A percentile compares a stretch with the other conserved stretches of the same genome.
phyloP scores from a whole-genome alignment of 2,888 invertebrate species.

The Eupithecia tripunctaria region DNA sequence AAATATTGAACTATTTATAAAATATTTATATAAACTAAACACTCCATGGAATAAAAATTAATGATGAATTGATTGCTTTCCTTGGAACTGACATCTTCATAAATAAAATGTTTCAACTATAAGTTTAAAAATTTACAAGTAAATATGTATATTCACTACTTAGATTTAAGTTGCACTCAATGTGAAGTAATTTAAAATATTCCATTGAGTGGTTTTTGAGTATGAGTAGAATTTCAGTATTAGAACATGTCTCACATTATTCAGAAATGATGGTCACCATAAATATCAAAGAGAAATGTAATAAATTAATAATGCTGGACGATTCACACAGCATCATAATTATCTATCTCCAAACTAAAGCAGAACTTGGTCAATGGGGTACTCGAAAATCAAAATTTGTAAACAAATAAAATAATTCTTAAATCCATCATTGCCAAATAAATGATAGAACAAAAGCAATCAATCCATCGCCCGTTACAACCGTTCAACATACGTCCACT shows the following conservation, averaged over 20 bases:
- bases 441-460: slow-evolving; percentile 50
- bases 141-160: not conserved
- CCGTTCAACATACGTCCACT: slow-evolving; percentile 71
- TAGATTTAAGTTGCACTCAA: not conserved
- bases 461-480: slow-evolving; percentile 51
- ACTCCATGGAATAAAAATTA: slow-evolving; percentile 57
- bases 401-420: not conserved
- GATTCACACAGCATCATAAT: not conserved
- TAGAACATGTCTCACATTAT: slow-evolving; percentile 31
- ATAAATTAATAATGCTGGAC: not conserved
- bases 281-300: not conserved
- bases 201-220: not conserved
- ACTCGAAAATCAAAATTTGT: not conserved
- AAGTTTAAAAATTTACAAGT: not conserved
- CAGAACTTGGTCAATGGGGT: not conserved
- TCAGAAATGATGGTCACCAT: slow-evolving; percentile 31
- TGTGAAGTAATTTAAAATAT: not conserved
- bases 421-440: slow-evolving; percentile 13
- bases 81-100: not conserved
- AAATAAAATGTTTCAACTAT: not conserved
- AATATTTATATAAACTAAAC: slow-evolving; percentile 49
- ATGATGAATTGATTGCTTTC: slow-evolving; percentile 53
- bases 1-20: slow-evolving; percentile 15
- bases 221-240: not conserved
- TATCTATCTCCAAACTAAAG: not conserved